phyloP scores from a whole-genome alignment of 2,113 vertebrate genomes.

The Zeus faber region DNA sequence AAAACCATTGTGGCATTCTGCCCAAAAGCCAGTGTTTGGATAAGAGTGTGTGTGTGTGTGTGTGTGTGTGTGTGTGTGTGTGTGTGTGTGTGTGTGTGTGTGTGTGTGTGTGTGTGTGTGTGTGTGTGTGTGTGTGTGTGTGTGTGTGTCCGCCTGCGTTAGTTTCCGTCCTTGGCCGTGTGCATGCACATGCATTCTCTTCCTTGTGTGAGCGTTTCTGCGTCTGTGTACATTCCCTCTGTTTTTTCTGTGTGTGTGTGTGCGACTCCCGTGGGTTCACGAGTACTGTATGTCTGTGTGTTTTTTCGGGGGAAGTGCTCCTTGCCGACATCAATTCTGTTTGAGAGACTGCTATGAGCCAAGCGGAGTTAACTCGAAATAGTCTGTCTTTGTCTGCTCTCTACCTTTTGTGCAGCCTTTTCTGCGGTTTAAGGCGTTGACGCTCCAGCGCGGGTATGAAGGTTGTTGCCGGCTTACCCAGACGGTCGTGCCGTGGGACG shows the following conservation, averaged over 20 bases:
- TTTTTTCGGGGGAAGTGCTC: constrained; percentile 23
- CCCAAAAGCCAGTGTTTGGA: constrained; percentile 65
- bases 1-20: constrained; percentile 60
- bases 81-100: constrained; percentile 3
- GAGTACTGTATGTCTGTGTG: constrained; percentile 42
- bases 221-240: constrained; percentile 9
- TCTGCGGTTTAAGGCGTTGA: constrained; percentile 22
- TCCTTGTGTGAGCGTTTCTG: constrained; percentile 10
- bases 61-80: constrained; percentile 4
- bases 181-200: constrained; percentile 14
- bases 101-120: constrained; percentile 6
- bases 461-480: no score
- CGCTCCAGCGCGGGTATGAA: no score
- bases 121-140: constrained; percentile 12
- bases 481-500: no score
- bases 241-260: constrained; percentile 30
- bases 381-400: background rate
- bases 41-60: constrained; percentile 31
- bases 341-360: constrained; percentile 29
- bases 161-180: no score
- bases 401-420: background rate
- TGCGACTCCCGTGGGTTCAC: constrained; percentile 31
- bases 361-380: no score
- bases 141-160: constrained; percentile 5
- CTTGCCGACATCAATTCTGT: constrained; percentile 32